Evolutionary conservation across 2,113 vertebrate genomes (phyloP), one percentile per base, ranked within the genome.

Genomic region (Xiphophorus hellerii): DNA sequence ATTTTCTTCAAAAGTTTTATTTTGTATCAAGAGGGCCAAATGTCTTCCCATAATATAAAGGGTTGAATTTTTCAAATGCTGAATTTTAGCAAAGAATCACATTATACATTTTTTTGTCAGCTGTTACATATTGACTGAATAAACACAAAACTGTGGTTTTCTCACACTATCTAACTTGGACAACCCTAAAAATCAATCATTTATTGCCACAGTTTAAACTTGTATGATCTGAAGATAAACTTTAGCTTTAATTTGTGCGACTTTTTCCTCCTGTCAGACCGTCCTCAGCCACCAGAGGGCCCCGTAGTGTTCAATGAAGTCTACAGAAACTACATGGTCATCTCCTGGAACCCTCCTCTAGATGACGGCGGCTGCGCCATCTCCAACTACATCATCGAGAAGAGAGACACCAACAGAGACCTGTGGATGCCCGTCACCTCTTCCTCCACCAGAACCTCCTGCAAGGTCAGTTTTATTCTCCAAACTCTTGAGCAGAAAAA

Each of bases 331-430:
- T 90, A 97, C 89, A 97, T 99, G 96, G 77, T 97, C 30, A 94
- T 99, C 89, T 97, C 97, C 68, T 99, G 98, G 98, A 98, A 97
- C 68, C 97, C 97, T 65, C 98, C 98, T 37, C 93, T 98, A 80
- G 98, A 99, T 87, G 96, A 99, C n/a, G 98, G 98, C 77, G 98
- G 98, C 79, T 97, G 96, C 88, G 93, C 95, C 84, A 90, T 99
- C 82, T 98, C 97, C 85, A 99, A 98, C 93, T 99, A 99, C 81
- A 96, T 98, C 90, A 85, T 99, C 77, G 98, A 99, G 91, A 99
- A 98, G 93, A 97, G 95, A 88, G 98, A 99, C 82, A 90, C 95
- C 77, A 96, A 97, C 90, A 95, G 96, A 92, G 98, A 99, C 22
- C 14, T 99, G 62, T 99, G 98, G 98, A 98, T 99, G 96, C 97